Evolutionary conservation across 2,113 vertebrate genomes (phyloP), one percentile per base, ranked within the genome.

Genomic region (Cavia porcellus): DNA sequence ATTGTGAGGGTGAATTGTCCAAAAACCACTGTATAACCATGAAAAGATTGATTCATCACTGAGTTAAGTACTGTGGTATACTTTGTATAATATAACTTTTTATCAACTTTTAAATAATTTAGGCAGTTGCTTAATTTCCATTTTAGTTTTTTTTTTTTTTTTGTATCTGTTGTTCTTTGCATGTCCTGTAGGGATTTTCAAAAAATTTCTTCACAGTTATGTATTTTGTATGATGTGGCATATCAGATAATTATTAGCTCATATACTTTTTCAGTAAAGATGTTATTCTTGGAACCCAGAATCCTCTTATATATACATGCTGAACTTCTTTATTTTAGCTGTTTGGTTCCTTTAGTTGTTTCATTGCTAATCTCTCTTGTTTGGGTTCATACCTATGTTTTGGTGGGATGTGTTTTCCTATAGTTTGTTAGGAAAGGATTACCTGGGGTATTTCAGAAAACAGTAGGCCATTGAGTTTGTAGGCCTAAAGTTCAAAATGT

Each of bases 101-200:
- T 25, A 61, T 61, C 22, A 70, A 7, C 61, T 88, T 25, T 14
- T 19, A 91, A 87, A 47, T 64, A 66, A 55, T 92, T 89, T 5
- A 22, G 45, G 45, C 22, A 45, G 24, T 72, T 92, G n/a, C 79
- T 79, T 84, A 45, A 55, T 88, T 85, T 91, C 87, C 50, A 70
- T 68, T 59, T 66, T 52, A 70, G 47, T n/a, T n/a, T n/a, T n/a
- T n/a, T n/a, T n/a, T n/a, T n/a, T 94, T 94, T 77, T 45, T 19
- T 92, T 92, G 0, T 82, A 9, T 93, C 47, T 86, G 4, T 79
- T 62, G 19, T 86, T 95, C 82, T 96, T 86, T 86, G 66, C 17
- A 24, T 84, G 38, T 70, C 14, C 25, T 82, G 8, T 80, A 75
- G 72, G 28, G 42, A 75, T 75, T 25, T 45, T 45, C 4, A 2